Base-by-base conservation (phyloP, 2,888 invertebrate species). In the Cantharis lateralis region DNA sequence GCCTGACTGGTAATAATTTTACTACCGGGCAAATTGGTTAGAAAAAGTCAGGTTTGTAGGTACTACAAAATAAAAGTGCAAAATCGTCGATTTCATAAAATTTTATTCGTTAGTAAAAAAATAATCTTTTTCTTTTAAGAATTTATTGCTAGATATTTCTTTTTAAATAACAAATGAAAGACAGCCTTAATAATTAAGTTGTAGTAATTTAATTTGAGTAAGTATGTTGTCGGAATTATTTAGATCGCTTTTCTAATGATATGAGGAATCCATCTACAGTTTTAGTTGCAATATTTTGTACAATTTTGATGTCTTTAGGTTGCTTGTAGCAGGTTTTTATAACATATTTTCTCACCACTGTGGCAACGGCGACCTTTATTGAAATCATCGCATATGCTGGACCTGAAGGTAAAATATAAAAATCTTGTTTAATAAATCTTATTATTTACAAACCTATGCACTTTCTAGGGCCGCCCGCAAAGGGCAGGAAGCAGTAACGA, bases 401-500 rank as follows among this genome's bases (percentile, higher is more conserved):
- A 10, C 18, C 15, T 63, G 16, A 3, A 0, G 15, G 15, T 11
- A 9, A 62, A 63, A 63, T 63, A 16, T 5, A 16, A 4, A 1
- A 15, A 11, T 63, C 15, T 2, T 1, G 10, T 63, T 16, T 15
- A 15, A 7, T 63, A 7, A 13, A 9, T 13, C 5, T 32, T 32
- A 13, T 13, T 32, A n/a, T 13, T n/a, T 32, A 32, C 32, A 13
- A 13, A 63, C 15, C 63, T 13, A 63, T 7, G 10, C 18, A 15
- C 10, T 15, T 15, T 63, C 18, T 18, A 9, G 63, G 18, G 18
- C 63, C 15, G 4, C 1, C 64, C 1, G 15, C 7, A 20, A 74
- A 74, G 10, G 74, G 74, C 7, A 74, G 11, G 16, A 15, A 74
- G n/a, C 64, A 1, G 18, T 62, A 73, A 1, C 24, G 73, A 69